Evolutionary conservation across 1,140 invertebrate genomes (phyloP).

Genomic region (Aphis craccivora): DNA sequence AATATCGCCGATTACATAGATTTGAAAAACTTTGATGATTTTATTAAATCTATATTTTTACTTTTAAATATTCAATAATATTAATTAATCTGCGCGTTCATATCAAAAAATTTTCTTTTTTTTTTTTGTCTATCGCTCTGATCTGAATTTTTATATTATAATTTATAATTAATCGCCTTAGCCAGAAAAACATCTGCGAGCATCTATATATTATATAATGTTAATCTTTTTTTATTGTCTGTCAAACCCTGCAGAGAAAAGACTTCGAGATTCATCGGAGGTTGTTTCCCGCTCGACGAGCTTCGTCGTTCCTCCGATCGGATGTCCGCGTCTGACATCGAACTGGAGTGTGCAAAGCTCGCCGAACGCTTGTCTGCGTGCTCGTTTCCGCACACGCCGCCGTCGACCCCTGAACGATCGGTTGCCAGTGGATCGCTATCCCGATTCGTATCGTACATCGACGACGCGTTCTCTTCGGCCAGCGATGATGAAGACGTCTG

Average conservation of each 20-base stretch:
- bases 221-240: conserved; percentile 8
- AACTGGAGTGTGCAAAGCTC: conserved; percentile 59
- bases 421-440: conserved; percentile 59
- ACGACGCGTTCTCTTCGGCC: conserved; percentile 62
- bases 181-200: neutral
- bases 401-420: conserved; percentile 40
- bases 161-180: neutral
- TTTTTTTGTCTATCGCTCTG: neutral
- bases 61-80: neutral
- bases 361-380: conserved; percentile 59
- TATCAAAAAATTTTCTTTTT: neutral
- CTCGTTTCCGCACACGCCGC: conserved; percentile 57
- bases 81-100: neutral
- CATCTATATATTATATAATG: neutral
- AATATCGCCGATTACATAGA: too few relatives aligned
- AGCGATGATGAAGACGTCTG: conserved; percentile 64
- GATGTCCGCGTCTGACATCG: conserved; percentile 59
- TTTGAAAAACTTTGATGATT: too few relatives aligned
- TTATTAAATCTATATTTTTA: too few relatives aligned
- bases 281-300: conserved; percentile 59
- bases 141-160: neutral
- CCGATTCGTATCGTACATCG: conserved; percentile 62
- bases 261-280: conserved; percentile 70
- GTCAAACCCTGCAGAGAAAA: conserved; percentile 40
- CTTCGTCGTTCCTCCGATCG: conserved; percentile 55